phyloP scores from a whole-genome alignment of 2,797 vertebrate genomes.

The Anguilla marmorata region DNA sequence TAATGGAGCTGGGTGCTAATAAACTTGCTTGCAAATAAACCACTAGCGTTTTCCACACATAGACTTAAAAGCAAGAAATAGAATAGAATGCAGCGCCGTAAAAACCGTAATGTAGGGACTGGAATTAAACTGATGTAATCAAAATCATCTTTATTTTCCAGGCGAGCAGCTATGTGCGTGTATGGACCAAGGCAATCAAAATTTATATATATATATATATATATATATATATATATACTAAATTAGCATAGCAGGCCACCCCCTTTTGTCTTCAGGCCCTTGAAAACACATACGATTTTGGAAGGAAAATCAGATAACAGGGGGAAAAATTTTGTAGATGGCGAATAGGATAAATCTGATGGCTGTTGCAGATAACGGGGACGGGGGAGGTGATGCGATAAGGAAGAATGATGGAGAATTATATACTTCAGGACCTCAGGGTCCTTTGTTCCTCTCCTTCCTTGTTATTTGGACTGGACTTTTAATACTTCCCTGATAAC shows the following conservation, averaged over 20 bases:
- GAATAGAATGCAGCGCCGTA: not conserved
- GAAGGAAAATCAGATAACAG: slow-evolving; percentile 52
- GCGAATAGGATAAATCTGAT: slow-evolving; percentile 30
- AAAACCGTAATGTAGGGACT: not conserved
- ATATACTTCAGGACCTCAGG: not conserved
- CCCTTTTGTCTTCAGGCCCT: not conserved
- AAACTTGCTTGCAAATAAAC: not conserved
- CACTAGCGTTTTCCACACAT: not conserved
- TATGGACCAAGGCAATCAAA: not conserved
- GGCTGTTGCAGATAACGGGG: slow-evolving; percentile 24
- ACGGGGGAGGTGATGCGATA: slow-evolving; percentile 48
- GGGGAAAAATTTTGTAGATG: slow-evolving; percentile 44
- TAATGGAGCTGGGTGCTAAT: not conserved
- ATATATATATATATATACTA: not conserved
- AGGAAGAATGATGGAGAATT: slow-evolving; percentile 42
- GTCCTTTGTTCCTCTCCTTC: not conserved
- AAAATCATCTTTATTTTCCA: not conserved
- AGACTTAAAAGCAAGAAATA: not conserved
- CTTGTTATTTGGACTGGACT: not conserved
- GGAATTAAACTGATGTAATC: not conserved
- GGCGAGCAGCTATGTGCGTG: not conserved
- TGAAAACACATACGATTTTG: slow-evolving; percentile 36
- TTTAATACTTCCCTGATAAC: not conserved
- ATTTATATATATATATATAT: not conserved
- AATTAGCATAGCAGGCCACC: not conserved